Percentiles rank a stretch among this genome's conserved stretches.
phyloP scores from a whole-genome alignment of 1,140 invertebrate species.

The Lysiphlebus fabarum region DNA sequence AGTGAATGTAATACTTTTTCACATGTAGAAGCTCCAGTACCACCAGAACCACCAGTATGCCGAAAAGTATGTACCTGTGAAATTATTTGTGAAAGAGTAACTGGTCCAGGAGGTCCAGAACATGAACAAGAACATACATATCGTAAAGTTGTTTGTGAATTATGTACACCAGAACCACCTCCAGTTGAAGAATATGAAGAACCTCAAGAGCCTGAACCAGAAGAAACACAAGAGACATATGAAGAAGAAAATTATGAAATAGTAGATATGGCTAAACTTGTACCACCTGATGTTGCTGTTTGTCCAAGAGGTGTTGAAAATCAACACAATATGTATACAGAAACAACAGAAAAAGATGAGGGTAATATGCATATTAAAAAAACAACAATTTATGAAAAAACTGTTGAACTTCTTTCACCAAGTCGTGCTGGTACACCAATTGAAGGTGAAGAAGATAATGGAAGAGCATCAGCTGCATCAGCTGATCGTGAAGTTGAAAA shows the following conservation, averaged over 20 bases:
- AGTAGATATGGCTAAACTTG: conserved; percentile 39
- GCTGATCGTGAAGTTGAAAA: conserved; percentile 36
- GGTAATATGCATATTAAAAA: conserved; percentile 48
- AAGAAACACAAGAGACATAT: conserved; percentile 31
- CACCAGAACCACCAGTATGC: conserved; percentile 33
- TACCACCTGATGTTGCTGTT: conserved; percentile 39
- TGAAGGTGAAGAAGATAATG: conserved; percentile 13
- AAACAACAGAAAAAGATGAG: conserved; percentile 47
- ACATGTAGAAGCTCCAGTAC: conserved; percentile 31
- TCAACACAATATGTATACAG: conserved; percentile 49
- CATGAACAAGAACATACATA: conserved; percentile 44
- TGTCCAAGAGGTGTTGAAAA: conserved; percentile 43
- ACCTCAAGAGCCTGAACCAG: conserved; percentile 24
- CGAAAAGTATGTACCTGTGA: conserved; percentile 38
- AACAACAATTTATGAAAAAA: conserved; percentile 50
- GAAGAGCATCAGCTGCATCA: conserved; percentile 24
- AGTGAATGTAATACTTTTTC: conserved; percentile 38
- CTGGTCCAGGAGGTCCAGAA: conserved; percentile 29
- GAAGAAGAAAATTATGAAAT: conserved; percentile 33
- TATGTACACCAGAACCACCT: conserved; percentile 20
- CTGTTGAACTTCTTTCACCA: conserved; percentile 40
- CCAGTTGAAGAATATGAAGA: conserved; percentile 18
- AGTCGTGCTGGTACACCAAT: conserved; percentile 30
- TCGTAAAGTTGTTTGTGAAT: conserved; percentile 31
- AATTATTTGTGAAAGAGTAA: conserved; percentile 32